Conservation (phyloP, 2,797 vertebrate genomes). For the Phylloscopus collybita region DNA sequence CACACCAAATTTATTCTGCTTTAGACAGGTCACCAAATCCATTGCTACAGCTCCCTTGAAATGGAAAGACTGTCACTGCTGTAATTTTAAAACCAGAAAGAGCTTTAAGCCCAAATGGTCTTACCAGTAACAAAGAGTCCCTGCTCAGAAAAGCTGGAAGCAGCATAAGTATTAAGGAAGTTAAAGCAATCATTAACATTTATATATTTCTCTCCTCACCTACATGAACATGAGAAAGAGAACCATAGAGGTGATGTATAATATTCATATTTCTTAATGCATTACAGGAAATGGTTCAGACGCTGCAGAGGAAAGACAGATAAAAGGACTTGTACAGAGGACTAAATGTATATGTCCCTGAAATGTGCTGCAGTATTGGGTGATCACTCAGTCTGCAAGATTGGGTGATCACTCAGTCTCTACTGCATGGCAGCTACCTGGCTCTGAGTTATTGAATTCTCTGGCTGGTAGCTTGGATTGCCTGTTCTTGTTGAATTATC, state of each 20-base stretch:
- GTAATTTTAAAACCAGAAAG: constrained; percentile 3
- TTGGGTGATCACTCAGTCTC: neutral
- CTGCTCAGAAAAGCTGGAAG: constrained; percentile 24
- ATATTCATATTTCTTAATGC: constrained; percentile 44
- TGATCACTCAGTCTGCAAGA: constrained; percentile 33
- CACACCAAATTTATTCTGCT: neutral
- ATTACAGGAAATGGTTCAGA: constrained; percentile 28
- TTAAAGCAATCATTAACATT: neutral
- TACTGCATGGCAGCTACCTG: neutral
- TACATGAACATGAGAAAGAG: constrained; percentile 3
- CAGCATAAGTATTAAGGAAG: neutral
- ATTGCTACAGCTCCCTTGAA: neutral
- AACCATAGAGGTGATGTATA: constrained; percentile 31
- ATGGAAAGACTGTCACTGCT: neutral
- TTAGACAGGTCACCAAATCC: neutral
- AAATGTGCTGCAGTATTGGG: neutral
- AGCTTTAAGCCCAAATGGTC: neutral
- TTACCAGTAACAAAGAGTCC: neutral
- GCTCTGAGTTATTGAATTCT: constrained; percentile 44
- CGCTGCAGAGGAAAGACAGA: constrained; percentile 5
- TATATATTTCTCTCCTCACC: constrained; percentile 17
- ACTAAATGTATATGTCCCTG: neutral
- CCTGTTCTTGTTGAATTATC: neutral
- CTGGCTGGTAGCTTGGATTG: neutral
- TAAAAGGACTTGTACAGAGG: neutral